Evolutionary conservation across 2,888 invertebrate species (phyloP).

Genomic region (Campoplex nolae): DNA sequence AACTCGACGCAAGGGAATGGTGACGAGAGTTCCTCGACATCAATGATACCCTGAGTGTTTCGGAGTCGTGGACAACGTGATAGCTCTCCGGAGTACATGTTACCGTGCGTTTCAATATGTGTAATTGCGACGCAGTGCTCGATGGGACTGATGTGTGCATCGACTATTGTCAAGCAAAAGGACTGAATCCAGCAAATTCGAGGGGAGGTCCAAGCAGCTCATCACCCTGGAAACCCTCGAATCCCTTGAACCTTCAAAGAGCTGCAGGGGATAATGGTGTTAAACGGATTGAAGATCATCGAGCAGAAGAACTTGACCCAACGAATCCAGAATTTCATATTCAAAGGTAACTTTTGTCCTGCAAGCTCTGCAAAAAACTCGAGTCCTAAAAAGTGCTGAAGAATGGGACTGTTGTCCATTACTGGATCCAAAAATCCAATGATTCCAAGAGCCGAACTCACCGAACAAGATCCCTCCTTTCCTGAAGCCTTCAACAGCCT

Average conservation of each 20-base stretch:
- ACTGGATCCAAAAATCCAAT: background rate
- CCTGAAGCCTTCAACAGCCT: no score
- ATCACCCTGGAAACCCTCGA: background rate
- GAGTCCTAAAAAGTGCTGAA: no score
- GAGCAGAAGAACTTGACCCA: background rate
- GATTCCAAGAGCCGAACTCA: background rate
- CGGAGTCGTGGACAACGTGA: background rate
- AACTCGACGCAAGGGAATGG: background rate
- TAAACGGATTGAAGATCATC: background rate
- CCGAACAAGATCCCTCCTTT: background rate
- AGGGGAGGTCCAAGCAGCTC: background rate
- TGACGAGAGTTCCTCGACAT: conserved; percentile 10
- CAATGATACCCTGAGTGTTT: background rate
- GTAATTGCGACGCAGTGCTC: background rate
- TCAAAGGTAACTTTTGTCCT: background rate
- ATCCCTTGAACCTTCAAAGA: background rate
- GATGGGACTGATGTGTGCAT: background rate
- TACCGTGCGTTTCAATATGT: background rate
- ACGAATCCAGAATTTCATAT: background rate
- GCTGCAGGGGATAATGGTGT: background rate
- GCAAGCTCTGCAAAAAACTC: no score
- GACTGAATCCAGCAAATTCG: no score
- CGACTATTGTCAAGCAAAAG: background rate
- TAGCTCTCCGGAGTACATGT: background rate
- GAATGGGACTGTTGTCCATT: no score